Base-by-base conservation (phyloP, 1,140 invertebrate species). In the Diorhabda sublineata region DNA sequence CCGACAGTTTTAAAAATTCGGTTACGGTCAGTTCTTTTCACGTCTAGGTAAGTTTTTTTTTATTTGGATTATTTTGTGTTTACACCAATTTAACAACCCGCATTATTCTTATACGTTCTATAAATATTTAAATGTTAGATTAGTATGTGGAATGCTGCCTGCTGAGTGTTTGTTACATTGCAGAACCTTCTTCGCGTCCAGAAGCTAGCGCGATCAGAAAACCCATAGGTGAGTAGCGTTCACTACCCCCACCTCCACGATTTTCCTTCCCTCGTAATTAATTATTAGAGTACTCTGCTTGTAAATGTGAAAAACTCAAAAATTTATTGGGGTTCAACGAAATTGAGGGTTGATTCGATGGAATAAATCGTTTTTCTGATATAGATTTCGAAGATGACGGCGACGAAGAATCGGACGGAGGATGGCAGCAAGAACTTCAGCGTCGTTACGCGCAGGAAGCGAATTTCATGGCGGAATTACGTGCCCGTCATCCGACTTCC, bases 381-480 rank as follows among this genome's bases (percentile, higher is more conserved):
- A 1, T 52, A 52, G 80, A 81, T 77, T 81, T 81, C 72, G 80
- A 81, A 75, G 79, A 80, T 61, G 86, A 84, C 70, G 84, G 84
- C 61, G 85, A 84, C 64, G 85, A 86, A 66, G 84, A 84, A 70
- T 83, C 82, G 52, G 85, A 85, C 66, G 83, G 83, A 1, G 83
- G 84, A 61, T 90, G 88, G 88, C 84, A 87, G 57, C 86, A 89
- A 70, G 88, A 90, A 76, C 79, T 90, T 7, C 85, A 88, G 68
- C 84, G 86, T 70, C 81, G 85, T 5, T 87, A 86, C 72, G 85
- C 86, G 61, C 87, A 90, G 74, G 88, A 89, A 73, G 85, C 85
- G 45, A 86, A 87, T 68, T 90, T 89, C 71, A 78, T 90, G 70
- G 85, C 85, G 3, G 87, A 89, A 75, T 76, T 89, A 9, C 81